Evolutionary conservation across 1,140 invertebrate species (phyloP), one percentile per base, ranked within the genome.

Genomic region (Bombus pyrosoma): DNA sequence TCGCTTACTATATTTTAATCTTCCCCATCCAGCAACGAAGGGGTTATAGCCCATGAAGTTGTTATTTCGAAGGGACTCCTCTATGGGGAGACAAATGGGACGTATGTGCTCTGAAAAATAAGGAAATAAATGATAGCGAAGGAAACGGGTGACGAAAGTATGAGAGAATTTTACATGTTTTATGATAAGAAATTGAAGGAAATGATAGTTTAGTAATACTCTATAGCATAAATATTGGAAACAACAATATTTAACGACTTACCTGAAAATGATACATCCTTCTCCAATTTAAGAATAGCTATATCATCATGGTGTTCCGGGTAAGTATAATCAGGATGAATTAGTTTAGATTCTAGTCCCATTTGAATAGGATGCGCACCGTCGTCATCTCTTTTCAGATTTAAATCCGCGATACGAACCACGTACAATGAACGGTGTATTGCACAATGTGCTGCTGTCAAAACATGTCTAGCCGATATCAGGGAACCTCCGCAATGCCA

Each of bases 401-500:
- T 96, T 87, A 98, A 96, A 71, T 98, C 98, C 5, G 98, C 98
- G 0, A 98, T 91, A 72, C 97, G 95, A 0, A 97, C 97, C 0
- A 96, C 32, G 87, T 95, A 96, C 93, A 97, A 92, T 81, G 96
- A 95, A 15, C 94, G 81, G 62, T 96, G 94, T 57, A 96, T 93
- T 28, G 97, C 96, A 93, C 98, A 99, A 93, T 98, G 98, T 0
- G 97, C 98, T 0, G 98, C 98, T 0, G 98, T 98, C 57, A 98
- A 93, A 0, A 98, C 96, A 95, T 98, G 98, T 39, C 95, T 93
- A 3, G 96, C 94, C 0, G 96, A 96, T 28, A 99, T 96, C 62
- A 99, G 94, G 1, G 97, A 98, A 0, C 98, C 98, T 0, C 98
- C 98, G 92, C 98, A 99, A 53, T 96, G 95, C 91, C 96, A 97